These are phyloP conservation scores for Rhamnusium bicolor DNA, from an alignment of 2,888 invertebrate genomes.

Conservation along the genomic window DNA sequence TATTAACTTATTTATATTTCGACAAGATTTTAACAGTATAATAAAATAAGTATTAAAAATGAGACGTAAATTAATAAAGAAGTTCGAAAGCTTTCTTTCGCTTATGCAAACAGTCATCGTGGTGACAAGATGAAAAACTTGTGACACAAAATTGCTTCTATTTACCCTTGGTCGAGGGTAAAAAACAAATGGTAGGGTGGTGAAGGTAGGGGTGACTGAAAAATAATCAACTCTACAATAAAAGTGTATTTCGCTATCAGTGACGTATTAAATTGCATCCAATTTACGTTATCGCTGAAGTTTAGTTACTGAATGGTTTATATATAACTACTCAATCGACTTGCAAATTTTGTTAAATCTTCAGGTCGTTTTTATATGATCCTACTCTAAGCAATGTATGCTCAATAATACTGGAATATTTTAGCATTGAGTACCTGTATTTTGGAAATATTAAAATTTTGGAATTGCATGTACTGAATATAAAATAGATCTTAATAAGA, in stretches of 20 bases:
- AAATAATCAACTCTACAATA: constrained; percentile 57
- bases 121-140: constrained; percentile 61
- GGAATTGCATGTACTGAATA: too few species aligned
- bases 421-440: too few species aligned
- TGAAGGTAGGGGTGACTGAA: constrained; percentile 51
- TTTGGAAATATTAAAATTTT: not conserved
- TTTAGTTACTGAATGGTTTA: constrained; percentile 43
- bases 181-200: constrained; percentile 58
- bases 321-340: constrained; percentile 45
- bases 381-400: too few species aligned
- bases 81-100: too few species aligned
- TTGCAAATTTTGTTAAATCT: constrained; percentile 36
- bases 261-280: constrained; percentile 53
- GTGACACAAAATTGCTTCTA: constrained; percentile 60
- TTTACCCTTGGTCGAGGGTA: constrained; percentile 57
- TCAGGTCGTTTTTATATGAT: too few species aligned
- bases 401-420: too few species aligned
- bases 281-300: constrained; percentile 39
- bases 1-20: not conserved
- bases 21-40: too few species aligned
- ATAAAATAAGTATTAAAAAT: too few species aligned
- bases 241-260: constrained; percentile 53
- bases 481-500: too few species aligned
- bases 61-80: too few species aligned
- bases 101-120: too few species aligned